phyloP scores from a whole-genome alignment of 1,140 invertebrate genomes.

The Polyergus mexicanus region DNA sequence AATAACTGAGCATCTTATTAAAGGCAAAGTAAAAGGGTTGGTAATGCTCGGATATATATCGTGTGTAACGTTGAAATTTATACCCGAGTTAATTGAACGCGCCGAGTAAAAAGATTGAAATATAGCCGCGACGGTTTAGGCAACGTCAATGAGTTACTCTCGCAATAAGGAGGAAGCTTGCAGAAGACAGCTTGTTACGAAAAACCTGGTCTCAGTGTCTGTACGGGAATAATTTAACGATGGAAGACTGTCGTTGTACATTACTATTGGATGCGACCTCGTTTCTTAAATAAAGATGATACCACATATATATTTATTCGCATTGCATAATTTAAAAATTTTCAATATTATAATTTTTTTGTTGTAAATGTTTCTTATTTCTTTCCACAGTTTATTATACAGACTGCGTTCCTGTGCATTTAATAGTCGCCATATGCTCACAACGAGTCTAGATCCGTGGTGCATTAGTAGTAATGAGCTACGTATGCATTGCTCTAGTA shows the following conservation, averaged over 20 bases:
- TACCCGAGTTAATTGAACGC: slow-evolving; percentile 57
- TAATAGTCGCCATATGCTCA: neutral
- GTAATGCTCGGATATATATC: slow-evolving; percentile 27
- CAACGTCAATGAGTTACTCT: slow-evolving; percentile 48
- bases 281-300: neutral
- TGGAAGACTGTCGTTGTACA: neutral
- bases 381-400: neutral
- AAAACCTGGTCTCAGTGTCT: slow-evolving; percentile 16
- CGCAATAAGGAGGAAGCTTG: slow-evolving; percentile 38
- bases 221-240: slow-evolving; percentile 30
- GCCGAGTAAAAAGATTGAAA: slow-evolving; percentile 48
- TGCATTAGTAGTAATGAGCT: slow-evolving; percentile 43
- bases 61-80: slow-evolving; percentile 44
- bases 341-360: neutral
- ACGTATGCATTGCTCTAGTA: neutral
- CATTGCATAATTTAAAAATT: neutral
- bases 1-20: slow-evolving; percentile 62
- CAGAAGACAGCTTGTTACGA: slow-evolving; percentile 11
- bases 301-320: neutral
- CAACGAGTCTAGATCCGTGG: neutral
- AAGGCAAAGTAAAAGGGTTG: slow-evolving; percentile 45
- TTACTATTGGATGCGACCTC: neutral
- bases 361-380: neutral
- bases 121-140: slow-evolving; percentile 46
- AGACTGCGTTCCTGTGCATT: neutral